Evolutionary conservation across 2,888 invertebrate species (phyloP).

Genomic region (Blastobasis adustella): DNA sequence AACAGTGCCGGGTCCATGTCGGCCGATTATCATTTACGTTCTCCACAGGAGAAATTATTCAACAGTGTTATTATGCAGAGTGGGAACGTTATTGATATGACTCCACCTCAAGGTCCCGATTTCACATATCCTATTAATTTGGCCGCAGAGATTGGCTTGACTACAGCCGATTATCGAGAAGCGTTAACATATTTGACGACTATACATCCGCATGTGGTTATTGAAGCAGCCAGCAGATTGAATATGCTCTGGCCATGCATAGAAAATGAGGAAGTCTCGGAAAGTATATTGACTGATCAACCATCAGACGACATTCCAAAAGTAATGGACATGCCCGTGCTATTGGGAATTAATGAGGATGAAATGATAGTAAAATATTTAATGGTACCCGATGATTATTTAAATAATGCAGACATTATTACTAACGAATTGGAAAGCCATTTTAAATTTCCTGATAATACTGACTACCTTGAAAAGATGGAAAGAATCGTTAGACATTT

Average conservation of each 20-base stretch:
- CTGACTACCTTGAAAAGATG: conserved; percentile 12
- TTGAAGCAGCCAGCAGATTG: conserved; percentile 22
- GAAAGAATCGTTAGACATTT: not conserved
- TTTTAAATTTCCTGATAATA: conserved; percentile 5
- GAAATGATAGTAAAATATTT: conserved; percentile 10
- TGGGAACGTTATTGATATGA: conserved; percentile 27
- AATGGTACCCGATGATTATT: not conserved
- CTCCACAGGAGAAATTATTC: conserved; percentile 28
- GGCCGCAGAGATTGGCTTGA: conserved; percentile 28
- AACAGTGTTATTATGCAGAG: conserved; percentile 38
- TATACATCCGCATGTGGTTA: conserved; percentile 22
- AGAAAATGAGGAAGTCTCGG: conserved; percentile 28
- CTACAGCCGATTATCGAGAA: conserved; percentile 19
- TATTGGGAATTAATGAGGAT: conserved; percentile 26
- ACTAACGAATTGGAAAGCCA: not conserved
- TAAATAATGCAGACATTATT: not conserved
- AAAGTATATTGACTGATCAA: conserved; percentile 17
- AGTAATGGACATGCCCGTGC: conserved; percentile 20
- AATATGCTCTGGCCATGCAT: conserved; percentile 32
- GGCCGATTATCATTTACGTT: conserved; percentile 38
- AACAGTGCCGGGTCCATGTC: conserved; percentile 38
- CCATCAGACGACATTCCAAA: conserved; percentile 15
- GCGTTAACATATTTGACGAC: conserved; percentile 29
- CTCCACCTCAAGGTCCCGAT: conserved; percentile 24
- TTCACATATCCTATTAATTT: conserved; percentile 27